Evolutionary conservation across 1,140 invertebrate species (phyloP).

Genomic region (Spodoptera frugiperda): DNA sequence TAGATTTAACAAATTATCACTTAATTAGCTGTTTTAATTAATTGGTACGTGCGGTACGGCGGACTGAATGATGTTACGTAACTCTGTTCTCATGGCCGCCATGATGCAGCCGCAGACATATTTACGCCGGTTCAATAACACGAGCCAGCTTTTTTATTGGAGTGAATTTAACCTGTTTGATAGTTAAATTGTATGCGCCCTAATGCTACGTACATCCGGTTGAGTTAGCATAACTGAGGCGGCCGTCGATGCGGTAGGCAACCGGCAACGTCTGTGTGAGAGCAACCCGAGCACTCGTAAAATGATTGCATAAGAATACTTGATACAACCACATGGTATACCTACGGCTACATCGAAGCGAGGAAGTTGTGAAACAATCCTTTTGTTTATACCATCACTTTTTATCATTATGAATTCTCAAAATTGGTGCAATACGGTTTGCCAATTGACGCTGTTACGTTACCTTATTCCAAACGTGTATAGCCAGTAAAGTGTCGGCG

Average conservation of each 20-base stretch:
- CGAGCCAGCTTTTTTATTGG: constrained; percentile 1
- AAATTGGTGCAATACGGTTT: constrained; percentile 41
- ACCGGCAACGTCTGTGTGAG: constrained; percentile 18
- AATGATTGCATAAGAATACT: constrained; percentile 42
- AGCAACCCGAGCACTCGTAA: constrained; percentile 41
- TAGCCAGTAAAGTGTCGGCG: background rate
- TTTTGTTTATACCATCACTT: constrained; percentile 39
- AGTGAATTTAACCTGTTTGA: constrained; percentile 6
- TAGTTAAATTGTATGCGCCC: constrained; percentile 11
- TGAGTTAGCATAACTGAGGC: background rate
- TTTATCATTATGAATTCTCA: constrained; percentile 39
- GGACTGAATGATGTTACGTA: constrained; percentile 14
- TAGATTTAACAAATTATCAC: constrained; percentile 42
- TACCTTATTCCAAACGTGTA: background rate
- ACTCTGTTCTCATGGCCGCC: constrained; percentile 7
- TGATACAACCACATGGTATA: constrained; percentile 37
- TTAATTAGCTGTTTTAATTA: constrained; percentile 36
- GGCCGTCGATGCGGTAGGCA: constrained; percentile 1
- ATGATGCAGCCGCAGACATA: background rate
- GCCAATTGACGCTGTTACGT: constrained; percentile 12
- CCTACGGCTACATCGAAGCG: constrained; percentile 2
- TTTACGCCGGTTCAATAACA: constrained; percentile 15
- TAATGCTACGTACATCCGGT: constrained; percentile 23
- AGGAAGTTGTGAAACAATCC: constrained; percentile 41
- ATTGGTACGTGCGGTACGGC: background rate